phyloP scores from a whole-genome alignment of 2,113 vertebrate genomes.

The Leucoraja erinaceus region DNA sequence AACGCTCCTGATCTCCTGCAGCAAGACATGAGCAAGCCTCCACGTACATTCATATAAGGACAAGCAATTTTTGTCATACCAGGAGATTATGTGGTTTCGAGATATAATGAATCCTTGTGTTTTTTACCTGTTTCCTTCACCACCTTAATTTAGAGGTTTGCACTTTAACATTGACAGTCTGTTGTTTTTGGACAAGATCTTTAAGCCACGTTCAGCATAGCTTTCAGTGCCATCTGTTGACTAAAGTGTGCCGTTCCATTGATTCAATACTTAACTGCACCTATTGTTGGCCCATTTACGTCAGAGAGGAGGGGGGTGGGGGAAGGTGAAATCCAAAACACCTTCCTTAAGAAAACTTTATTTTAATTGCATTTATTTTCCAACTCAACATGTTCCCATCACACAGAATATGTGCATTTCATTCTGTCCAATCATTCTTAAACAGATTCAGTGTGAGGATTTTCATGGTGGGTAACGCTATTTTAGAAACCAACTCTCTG shows the following conservation, averaged over 20 bases:
- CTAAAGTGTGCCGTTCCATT: background rate
- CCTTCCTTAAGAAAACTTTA: background rate
- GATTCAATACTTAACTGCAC: background rate
- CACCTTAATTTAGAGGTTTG: constrained; percentile 23
- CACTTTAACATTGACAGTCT: background rate
- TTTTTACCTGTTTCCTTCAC: background rate
- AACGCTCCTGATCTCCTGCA: background rate
- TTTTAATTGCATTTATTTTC: background rate
- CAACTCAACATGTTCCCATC: background rate
- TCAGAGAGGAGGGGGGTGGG: background rate
- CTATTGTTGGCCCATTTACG: background rate
- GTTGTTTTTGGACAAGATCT: background rate
- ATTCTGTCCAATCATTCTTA: background rate
- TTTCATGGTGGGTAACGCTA: background rate
- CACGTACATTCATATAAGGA: background rate
- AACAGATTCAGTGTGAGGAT: background rate
- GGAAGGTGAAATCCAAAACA: background rate
- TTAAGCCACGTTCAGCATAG: background rate
- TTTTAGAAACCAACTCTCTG: background rate
- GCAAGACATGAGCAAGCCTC: background rate
- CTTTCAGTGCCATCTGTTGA: constrained; percentile 9
- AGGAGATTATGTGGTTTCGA: constrained; percentile 24
- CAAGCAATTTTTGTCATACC: constrained; percentile 33
- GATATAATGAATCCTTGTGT: constrained; percentile 21
- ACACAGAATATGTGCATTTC: background rate